These are phyloP conservation scores for Pantherophis vulpinus DNA, from an alignment of 2,797 vertebrate species.

Conservation along the genomic window DNA sequence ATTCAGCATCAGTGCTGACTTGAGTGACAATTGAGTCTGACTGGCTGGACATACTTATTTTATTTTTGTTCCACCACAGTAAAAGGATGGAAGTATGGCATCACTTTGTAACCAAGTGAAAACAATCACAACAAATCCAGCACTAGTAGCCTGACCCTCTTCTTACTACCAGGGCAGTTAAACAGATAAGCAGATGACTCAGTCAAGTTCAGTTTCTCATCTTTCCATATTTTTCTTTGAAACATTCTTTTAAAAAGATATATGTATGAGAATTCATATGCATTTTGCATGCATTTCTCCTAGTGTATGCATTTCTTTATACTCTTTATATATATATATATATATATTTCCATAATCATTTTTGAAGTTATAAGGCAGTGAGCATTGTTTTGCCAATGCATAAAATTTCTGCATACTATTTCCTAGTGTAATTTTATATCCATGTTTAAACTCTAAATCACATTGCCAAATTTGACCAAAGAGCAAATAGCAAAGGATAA, in stretches of 20 bases:
- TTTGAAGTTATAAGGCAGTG: background rate
- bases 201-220: background rate
- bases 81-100: background rate
- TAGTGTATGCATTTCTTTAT: background rate
- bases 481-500: background rate
- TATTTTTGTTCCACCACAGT: background rate
- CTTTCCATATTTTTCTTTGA: background rate
- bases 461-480: background rate
- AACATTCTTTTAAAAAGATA: background rate
- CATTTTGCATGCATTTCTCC: background rate
- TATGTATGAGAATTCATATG: background rate
- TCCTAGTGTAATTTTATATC: background rate
- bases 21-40: background rate
- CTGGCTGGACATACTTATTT: background rate
- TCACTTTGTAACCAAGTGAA: background rate
- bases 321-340: background rate
- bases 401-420: background rate
- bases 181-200: background rate
- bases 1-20: background rate
- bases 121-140: background rate
- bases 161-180: background rate
- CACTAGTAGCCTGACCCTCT: background rate
- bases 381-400: background rate
- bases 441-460: background rate
- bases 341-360: background rate